These are phyloP conservation scores for Protobothrops flavoviridis DNA, from an alignment of 2,113 vertebrate species.

Conservation along the genomic window DNA sequence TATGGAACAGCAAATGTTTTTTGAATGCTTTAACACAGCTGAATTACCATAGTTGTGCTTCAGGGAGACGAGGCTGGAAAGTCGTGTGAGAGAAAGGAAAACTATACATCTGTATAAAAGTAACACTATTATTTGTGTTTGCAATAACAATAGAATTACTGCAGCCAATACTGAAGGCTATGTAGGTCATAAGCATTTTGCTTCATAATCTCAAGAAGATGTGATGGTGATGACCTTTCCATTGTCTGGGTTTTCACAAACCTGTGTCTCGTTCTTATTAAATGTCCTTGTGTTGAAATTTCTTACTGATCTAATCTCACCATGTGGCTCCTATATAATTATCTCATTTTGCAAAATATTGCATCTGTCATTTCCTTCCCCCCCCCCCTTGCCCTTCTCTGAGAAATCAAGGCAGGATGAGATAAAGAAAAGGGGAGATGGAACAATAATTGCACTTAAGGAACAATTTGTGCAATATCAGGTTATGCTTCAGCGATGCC, in stretches of 20 bases:
- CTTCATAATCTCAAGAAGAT: conserved; percentile 47
- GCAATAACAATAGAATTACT: conserved; percentile 66
- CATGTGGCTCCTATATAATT: conserved; percentile 70
- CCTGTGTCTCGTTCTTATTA: conserved; percentile 65
- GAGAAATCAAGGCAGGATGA: conserved; percentile 42
- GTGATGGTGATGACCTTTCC: conserved; percentile 65
- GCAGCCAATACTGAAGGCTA: conserved; percentile 47
- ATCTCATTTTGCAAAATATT: conserved; percentile 73
- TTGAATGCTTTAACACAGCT: neutral
- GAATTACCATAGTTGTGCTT: conserved; percentile 23
- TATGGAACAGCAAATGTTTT: neutral
- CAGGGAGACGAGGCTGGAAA: neutral
- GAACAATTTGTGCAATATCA: conserved; percentile 37
- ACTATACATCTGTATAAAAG: conserved; percentile 40
- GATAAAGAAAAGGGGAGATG: conserved; percentile 39
- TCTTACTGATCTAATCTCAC: conserved; percentile 70
- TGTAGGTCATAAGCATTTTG: conserved; percentile 55
- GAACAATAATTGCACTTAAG: conserved; percentile 46
- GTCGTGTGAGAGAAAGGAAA: conserved; percentile 10
- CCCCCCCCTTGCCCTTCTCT: conserved; percentile 7
- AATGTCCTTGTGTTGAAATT: conserved; percentile 65
- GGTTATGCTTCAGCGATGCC: neutral
- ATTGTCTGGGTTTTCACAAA: conserved; percentile 33
- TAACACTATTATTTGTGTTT: conserved; percentile 62
- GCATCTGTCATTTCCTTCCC: conserved; percentile 62